Evolutionary conservation across 2,888 invertebrate genomes (phyloP).

Genomic region (Anagyrus pseudococci): DNA sequence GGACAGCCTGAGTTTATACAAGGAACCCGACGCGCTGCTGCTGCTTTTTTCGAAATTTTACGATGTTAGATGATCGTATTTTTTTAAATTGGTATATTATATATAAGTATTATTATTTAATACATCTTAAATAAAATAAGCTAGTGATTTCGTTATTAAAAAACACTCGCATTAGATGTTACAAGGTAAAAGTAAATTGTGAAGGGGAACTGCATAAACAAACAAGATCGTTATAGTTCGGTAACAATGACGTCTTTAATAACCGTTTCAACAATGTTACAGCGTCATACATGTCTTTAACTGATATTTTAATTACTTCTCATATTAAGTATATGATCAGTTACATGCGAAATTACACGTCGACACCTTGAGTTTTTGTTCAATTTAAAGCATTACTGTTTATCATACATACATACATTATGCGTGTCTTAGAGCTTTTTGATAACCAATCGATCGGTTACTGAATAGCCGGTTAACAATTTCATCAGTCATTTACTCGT

Average conservation of each 20-base stretch:
- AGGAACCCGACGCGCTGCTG: too few species aligned
- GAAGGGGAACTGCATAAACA: constrained; percentile 11
- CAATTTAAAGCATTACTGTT: constrained; percentile 46
- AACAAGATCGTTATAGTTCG: constrained; percentile 51
- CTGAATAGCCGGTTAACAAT: constrained; percentile 7
- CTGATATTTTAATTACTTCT: constrained; percentile 39
- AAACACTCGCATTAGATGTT: too few species aligned
- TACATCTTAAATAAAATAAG: too few species aligned
- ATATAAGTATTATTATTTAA: too few species aligned
- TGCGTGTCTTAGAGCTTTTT: constrained; percentile 32
- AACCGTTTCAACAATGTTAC: constrained; percentile 61
- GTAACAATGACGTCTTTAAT: constrained; percentile 63
- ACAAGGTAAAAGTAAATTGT: too few species aligned
- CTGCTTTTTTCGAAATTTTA: too few species aligned
- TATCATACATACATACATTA: constrained; percentile 57
- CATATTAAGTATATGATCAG: constrained; percentile 43
- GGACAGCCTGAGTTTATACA: too few species aligned
- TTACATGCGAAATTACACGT: constrained; percentile 51
- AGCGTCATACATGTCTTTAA: constrained; percentile 48
- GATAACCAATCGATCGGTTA: background rate
- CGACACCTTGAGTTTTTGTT: constrained; percentile 50
- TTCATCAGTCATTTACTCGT: too few species aligned
- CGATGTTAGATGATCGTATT: too few species aligned
- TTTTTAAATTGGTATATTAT: too few species aligned
- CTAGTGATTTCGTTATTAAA: too few species aligned